phyloP scores from a whole-genome alignment of 2,113 vertebrate genomes.

The Percopsis transmontana region DNA sequence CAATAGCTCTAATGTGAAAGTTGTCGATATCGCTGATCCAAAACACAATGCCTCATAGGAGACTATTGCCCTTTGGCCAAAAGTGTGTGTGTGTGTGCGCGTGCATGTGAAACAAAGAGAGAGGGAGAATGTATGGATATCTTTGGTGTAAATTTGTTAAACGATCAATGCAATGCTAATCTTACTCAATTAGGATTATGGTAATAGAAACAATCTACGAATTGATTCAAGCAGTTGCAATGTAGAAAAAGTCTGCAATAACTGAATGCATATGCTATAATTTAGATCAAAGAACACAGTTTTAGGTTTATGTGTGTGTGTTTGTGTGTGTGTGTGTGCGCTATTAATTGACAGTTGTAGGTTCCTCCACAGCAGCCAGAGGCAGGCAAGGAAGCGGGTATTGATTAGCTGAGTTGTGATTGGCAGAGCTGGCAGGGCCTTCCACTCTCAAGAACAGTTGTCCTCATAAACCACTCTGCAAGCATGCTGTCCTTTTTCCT shows the following conservation, averaged over 20 bases:
- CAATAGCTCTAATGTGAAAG: conserved; percentile 73
- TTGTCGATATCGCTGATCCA: conserved; percentile 78
- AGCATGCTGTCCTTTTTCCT: neutral
- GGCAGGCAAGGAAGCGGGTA: conserved; percentile 33
- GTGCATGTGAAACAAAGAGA: neutral
- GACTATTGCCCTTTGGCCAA: conserved; percentile 64
- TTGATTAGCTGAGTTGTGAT: conserved; percentile 41
- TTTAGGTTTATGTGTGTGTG: conserved; percentile 20
- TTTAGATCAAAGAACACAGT: neutral
- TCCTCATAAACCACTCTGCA: neutral
- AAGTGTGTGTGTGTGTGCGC: neutral
- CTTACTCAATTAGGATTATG: too few relatives aligned
- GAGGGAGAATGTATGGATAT: too few relatives aligned
- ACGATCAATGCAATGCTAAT: too few relatives aligned
- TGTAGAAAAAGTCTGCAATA: neutral
- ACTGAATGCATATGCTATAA: neutral
- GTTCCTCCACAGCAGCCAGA: conserved; percentile 36
- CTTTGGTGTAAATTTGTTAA: too few relatives aligned
- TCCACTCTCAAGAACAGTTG: conserved; percentile 1
- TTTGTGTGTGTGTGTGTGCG: neutral
- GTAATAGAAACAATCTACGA: too few relatives aligned
- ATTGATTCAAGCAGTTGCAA: too few relatives aligned
- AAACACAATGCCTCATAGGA: conserved; percentile 65
- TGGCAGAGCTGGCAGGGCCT: conserved; percentile 19
- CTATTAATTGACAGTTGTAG: conserved; percentile 57